These are phyloP conservation scores for Leucosticte australis DNA, from an alignment of 2,113 vertebrate genomes.

Conservation along the genomic window DNA sequence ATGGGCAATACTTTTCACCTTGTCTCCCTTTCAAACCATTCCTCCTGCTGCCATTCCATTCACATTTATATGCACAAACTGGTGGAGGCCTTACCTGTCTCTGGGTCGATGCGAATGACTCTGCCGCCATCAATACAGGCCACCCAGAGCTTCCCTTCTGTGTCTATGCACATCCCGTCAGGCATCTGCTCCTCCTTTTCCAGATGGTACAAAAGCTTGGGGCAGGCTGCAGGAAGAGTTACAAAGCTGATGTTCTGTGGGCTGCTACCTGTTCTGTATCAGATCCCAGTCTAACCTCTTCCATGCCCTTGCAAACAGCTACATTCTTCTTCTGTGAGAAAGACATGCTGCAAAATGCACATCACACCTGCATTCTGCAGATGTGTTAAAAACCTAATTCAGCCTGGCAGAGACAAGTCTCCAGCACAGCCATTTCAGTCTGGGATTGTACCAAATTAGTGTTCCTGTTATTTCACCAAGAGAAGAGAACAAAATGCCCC, in stretches of 20 bases:
- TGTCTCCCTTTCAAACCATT: neutral
- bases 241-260: neutral
- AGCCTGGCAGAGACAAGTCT: neutral
- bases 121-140: constrained; percentile 84
- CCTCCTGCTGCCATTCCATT: neutral
- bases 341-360: neutral
- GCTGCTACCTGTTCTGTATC: neutral
- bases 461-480: neutral
- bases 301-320: neutral
- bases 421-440: neutral
- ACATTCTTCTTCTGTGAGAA: neutral
- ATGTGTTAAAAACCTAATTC: neutral
- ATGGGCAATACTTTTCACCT: neutral
- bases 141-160: constrained; percentile 84
- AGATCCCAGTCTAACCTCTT: neutral
- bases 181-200: constrained; percentile 81
- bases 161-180: constrained; percentile 85
- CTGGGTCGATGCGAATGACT: constrained; percentile 82
- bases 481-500: neutral
- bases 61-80: neutral
- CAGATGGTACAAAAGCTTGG: constrained; percentile 57
- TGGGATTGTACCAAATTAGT: neutral
- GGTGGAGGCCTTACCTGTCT: constrained; percentile 73
- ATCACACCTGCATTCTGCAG: neutral
- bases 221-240: constrained; percentile 47